Percentiles rank a stretch among this genome's conserved stretches.
Evolutionary conservation across 2,113 vertebrate genomes (phyloP).

Genomic region (Scalopus aquaticus): DNA sequence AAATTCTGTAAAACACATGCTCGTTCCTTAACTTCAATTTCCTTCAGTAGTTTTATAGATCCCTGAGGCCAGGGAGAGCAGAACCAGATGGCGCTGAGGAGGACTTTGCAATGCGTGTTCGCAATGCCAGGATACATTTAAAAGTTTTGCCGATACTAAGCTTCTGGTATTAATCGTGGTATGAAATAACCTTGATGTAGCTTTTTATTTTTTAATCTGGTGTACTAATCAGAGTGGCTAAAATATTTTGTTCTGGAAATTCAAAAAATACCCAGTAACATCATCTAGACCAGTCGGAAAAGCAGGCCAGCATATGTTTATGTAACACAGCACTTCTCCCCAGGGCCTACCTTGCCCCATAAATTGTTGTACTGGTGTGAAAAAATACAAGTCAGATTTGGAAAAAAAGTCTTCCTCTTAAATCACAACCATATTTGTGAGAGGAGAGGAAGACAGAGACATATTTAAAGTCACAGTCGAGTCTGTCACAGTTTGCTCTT

Average conservation of each 20-base stretch:
- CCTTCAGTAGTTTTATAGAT: slow-evolving; percentile 83
- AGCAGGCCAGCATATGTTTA: slow-evolving; percentile 70
- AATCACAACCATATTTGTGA: slow-evolving; percentile 69
- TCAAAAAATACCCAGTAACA: background rate
- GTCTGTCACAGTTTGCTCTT: background rate
- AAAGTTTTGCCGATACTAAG: slow-evolving; percentile 59
- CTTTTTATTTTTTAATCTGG: slow-evolving; percentile 62
- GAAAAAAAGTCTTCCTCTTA: slow-evolving; percentile 41
- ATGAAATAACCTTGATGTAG: slow-evolving; percentile 61
- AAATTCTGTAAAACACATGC: slow-evolving; percentile 82
- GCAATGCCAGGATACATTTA: slow-evolving; percentile 47
- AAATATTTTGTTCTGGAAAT: slow-evolving; percentile 57
- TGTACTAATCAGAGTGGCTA: slow-evolving; percentile 43
- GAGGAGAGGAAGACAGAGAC: slow-evolving; percentile 37
- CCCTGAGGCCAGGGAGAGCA: slow-evolving; percentile 77
- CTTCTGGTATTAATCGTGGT: slow-evolving; percentile 70
- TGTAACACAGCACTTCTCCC: slow-evolving; percentile 61
- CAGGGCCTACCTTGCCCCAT: slow-evolving; percentile 67
- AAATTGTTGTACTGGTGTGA: slow-evolving; percentile 72
- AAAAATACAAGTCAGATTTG: slow-evolving; percentile 70
- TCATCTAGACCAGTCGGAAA: slow-evolving; percentile 36
- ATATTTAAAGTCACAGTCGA: slow-evolving; percentile 39
- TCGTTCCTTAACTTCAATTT: slow-evolving; percentile 84
- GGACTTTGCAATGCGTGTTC: slow-evolving; percentile 64
- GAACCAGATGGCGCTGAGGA: slow-evolving; percentile 81